Base-by-base conservation (phyloP, 1,140 invertebrate genomes). In the Drosophila watanabei region DNA sequence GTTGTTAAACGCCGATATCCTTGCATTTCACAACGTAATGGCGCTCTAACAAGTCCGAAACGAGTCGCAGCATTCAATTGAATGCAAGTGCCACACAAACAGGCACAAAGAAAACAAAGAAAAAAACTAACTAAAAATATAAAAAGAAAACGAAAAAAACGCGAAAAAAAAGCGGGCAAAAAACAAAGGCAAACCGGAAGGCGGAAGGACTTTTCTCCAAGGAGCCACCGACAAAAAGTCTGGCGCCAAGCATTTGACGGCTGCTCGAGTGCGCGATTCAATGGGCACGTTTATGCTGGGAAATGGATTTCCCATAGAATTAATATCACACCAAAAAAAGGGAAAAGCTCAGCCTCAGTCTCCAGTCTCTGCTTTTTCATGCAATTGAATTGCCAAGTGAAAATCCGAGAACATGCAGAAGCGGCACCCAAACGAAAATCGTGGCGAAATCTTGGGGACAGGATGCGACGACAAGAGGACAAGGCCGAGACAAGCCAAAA, bases 281-380 rank as follows among this genome's bases (percentile, higher is more conserved):
- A 86, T 86, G 82, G 75, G 80, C 83, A 86, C 83, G 83, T 79
- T 86, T 86, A 82, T 82, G 80, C 66, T 82, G 66, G 62, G 63
- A 65, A 85, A 78, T 76, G 83, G 82, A 82, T 88, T 87, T 89
- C 82, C 75, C 83, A 87, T 87, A 77, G 85, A 89, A 87, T 87
- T 87, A 87, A 87, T 88, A 87, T 88, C 76, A 87, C 79, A 77
- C 84, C 69, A 79, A 80, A 70, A 80, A 70, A 68, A 39, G 9
- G 56, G 51, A 79, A 78, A 59, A 78, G 37, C 56, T n/a, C 9
- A 32, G 57, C 3, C 24, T 24, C 24, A 46, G 43, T 45, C 43
- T 79, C 6, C 28, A 52, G 49, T 52, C 49, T 52, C 11, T 65
- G 62, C 58, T 66, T 75, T 86, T 79, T 82, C 63, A 62, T 78